These are phyloP conservation scores for Circaetus cinerascens DNA, from an alignment of 2,113 vertebrate species.

Conservation along the genomic window DNA sequence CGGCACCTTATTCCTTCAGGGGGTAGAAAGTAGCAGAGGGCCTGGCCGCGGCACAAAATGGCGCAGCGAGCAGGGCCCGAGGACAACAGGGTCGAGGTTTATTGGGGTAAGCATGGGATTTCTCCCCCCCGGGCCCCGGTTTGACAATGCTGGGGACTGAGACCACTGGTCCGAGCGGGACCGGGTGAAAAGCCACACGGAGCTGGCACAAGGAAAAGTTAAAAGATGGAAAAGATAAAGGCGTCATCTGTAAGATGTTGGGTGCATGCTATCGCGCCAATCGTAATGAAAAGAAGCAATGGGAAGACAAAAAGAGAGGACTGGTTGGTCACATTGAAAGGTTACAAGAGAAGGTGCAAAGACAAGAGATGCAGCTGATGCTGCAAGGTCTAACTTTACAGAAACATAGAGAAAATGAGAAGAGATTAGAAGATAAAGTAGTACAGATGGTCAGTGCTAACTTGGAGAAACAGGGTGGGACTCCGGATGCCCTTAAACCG, in stretches of 20 bases:
- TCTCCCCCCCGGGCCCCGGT: rapidly evolving
- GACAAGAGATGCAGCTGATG: neutral
- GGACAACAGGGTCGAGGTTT: neutral
- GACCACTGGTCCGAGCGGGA: neutral
- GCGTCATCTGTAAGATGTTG: neutral
- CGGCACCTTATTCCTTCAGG: neutral
- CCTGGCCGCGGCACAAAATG: neutral
- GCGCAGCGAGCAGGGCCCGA: rapidly evolving
- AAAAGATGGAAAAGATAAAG: neutral
- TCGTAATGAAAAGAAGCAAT: neutral
- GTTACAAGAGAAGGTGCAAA: neutral
- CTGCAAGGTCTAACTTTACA: neutral
- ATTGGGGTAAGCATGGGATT: no score
- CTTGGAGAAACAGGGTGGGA: neutral
- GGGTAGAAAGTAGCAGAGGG: neutral
- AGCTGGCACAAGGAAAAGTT: neutral
- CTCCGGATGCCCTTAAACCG: neutral
- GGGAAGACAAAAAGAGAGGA: neutral
- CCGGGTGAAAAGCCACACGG: neutral
- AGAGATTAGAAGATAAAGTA: neutral
- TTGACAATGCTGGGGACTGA: neutral
- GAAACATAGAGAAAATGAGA: neutral
- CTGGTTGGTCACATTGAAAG: neutral
- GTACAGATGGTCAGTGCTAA: neutral
- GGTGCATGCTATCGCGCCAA: no score